Conservation (phyloP, 2,888 invertebrate species). For the Auanema freiburgensis region DNA sequence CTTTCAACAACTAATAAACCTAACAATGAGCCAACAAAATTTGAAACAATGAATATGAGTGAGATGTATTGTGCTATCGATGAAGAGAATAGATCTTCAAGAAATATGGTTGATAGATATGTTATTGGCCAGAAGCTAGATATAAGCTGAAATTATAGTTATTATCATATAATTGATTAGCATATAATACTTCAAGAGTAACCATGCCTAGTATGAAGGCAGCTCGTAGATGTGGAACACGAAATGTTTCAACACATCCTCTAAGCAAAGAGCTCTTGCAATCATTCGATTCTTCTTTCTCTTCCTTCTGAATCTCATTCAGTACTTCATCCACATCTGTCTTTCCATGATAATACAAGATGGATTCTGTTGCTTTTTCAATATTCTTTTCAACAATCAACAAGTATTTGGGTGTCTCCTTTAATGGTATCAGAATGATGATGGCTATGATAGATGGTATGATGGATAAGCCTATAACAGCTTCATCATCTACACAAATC, state of each 20-base stretch:
- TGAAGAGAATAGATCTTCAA: slow-evolving; percentile 1
- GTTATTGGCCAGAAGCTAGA: neutral
- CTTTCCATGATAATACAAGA: slow-evolving; percentile 7
- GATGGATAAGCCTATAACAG: slow-evolving; percentile 4
- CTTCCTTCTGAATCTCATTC: slow-evolving; percentile 19
- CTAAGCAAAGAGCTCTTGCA: no score
- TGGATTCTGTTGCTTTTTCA: neutral
- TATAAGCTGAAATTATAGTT: neutral
- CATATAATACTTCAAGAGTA: no score
- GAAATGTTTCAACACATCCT: no score
- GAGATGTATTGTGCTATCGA: neutral
- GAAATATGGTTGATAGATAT: neutral
- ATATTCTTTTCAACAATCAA: neutral
- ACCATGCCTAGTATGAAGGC: no score
- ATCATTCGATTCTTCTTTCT: slow-evolving; percentile 18
- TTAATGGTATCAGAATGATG: slow-evolving; percentile 1
- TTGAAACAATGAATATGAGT: neutral
- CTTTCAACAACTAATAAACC: neutral
- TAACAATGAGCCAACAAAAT: neutral
- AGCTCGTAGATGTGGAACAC: no score
- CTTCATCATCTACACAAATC: neutral
- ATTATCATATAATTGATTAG: no score
- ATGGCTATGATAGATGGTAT: slow-evolving; percentile 2
- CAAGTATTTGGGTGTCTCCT: slow-evolving; percentile 10
- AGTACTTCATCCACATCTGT: slow-evolving; percentile 21